These are phyloP conservation scores for Anas bernieri DNA, from an alignment of 2,797 vertebrate genomes.

Conservation along the genomic window DNA sequence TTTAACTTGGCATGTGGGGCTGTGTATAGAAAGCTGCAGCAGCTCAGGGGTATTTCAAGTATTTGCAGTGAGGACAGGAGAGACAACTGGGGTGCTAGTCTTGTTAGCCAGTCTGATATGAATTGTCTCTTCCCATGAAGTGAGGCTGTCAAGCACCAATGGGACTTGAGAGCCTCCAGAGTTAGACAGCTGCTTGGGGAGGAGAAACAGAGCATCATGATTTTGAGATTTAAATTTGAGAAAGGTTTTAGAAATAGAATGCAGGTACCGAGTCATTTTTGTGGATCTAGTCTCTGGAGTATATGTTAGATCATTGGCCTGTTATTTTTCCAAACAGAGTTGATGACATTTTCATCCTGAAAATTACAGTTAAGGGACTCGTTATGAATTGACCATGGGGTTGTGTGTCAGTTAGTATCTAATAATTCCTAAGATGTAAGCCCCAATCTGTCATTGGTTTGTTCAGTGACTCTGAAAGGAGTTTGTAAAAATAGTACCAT, in stretches of 20 bases:
- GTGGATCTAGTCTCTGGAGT: background rate
- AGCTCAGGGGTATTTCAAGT: conserved; percentile 11
- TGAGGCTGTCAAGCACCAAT: background rate
- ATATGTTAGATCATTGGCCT: background rate
- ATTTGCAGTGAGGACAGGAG: background rate
- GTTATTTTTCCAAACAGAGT: background rate
- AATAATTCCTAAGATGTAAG: conserved; percentile 11
- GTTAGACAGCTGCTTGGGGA: background rate
- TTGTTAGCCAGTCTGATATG: background rate
- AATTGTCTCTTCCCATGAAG: background rate
- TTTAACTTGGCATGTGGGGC: background rate
- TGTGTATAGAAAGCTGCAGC: background rate
- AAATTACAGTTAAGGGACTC: background rate
- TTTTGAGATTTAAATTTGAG: background rate
- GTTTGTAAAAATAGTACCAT: conserved; percentile 30
- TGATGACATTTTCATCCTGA: background rate
- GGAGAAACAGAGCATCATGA: background rate
- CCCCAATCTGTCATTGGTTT: background rate
- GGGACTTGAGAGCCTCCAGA: background rate
- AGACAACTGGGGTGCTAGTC: conserved; percentile 2
- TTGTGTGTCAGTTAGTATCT: background rate
- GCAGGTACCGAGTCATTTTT: background rate
- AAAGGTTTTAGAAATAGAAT: background rate
- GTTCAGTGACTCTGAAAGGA: conserved; percentile 9
- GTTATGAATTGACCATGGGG: background rate